A percentile compares a stretch with the other conserved stretches of the same genome.
Conservation (phyloP, 1,140 invertebrate genomes). For the Delia radicum region DNA sequence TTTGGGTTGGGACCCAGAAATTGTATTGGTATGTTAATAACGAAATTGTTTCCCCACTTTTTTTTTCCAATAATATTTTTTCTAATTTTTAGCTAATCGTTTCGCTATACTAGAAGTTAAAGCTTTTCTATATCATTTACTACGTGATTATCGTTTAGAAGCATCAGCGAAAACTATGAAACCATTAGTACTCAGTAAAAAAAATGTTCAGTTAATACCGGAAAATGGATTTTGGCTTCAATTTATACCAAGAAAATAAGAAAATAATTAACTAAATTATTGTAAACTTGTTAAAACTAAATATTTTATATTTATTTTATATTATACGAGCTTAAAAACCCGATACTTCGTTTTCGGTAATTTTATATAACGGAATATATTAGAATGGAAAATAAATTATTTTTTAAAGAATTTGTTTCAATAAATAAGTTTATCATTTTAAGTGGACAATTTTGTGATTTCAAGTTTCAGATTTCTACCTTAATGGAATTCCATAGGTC, state of each 20-base stretch:
- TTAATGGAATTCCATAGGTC: no score
- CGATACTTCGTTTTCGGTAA: no score
- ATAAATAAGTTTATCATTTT: no score
- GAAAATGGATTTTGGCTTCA: conserved; percentile 25
- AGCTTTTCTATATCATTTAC: conserved; percentile 55
- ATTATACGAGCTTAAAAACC: no score
- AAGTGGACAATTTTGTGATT: no score
- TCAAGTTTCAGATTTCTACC: no score
- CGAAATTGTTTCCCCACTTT: conserved; percentile 33
- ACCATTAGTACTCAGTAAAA: conserved; percentile 25
- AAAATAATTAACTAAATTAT: no score
- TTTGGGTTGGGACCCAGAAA: conserved; percentile 54
- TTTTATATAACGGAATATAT: no score
- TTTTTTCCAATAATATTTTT: neutral
- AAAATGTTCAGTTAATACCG: neutral
- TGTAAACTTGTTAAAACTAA: no score
- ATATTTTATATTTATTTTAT: no score
- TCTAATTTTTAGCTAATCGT: conserved; percentile 37
- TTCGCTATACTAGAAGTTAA: conserved; percentile 65
- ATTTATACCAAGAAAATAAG: conserved; percentile 5
- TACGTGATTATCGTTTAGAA: conserved; percentile 28
- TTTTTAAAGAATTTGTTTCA: no score
- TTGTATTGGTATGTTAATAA: conserved; percentile 52
- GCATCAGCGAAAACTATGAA: conserved; percentile 17
- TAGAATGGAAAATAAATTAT: no score